These are phyloP conservation scores for Rhopalosiphum nymphaeae DNA, from an alignment of 2,888 invertebrate genomes.

Conservation along the genomic window DNA sequence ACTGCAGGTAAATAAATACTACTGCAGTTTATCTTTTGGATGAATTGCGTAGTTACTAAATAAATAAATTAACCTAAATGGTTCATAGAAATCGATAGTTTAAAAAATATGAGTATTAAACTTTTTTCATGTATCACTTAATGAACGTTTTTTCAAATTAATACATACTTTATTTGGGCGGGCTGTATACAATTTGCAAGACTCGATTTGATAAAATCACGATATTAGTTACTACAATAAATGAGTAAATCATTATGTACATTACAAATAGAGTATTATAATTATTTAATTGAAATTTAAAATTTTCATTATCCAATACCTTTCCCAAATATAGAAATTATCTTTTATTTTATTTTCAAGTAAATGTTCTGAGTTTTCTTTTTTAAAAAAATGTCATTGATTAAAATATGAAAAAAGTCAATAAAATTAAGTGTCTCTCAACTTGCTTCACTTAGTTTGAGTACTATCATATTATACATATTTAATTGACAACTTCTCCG, in stretches of 20 bases:
- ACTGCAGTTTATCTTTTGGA: neutral
- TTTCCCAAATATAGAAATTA: neutral
- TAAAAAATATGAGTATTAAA: neutral
- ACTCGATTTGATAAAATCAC: neutral
- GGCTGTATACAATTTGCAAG: neutral
- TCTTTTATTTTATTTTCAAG: neutral
- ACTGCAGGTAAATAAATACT: no score
- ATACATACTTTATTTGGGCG: neutral
- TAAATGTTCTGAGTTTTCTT: neutral
- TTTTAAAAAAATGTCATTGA: neutral
- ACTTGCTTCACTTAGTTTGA: neutral
- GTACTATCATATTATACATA: neutral
- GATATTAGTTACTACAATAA: neutral
- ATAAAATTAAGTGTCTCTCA: neutral
- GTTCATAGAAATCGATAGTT: neutral
- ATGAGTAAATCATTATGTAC: neutral
- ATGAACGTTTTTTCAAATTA: neutral
- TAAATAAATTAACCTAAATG: neutral
- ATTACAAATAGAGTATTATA: neutral
- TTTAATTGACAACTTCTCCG: conserved; percentile 1
- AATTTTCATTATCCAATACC: neutral
- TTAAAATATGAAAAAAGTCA: neutral
- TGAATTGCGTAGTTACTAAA: neutral
- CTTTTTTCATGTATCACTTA: neutral
- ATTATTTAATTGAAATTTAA: neutral